Evolutionary conservation across 2,888 invertebrate genomes (phyloP).

Genomic region (Pyrocoelia pectoralis): DNA sequence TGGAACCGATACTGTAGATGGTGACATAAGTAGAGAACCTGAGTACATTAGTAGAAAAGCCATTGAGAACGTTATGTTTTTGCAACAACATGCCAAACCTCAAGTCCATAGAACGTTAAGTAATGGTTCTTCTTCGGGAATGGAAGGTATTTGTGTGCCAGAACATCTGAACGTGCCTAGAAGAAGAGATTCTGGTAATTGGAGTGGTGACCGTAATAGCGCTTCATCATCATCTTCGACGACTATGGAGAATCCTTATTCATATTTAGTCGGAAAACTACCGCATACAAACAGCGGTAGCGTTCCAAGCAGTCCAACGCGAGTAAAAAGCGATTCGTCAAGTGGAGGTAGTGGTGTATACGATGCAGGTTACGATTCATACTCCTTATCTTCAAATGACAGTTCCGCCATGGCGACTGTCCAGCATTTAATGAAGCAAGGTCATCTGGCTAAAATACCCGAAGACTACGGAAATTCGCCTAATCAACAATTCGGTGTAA

Average conservation of each 20-base stretch:
- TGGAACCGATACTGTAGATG: slow-evolving; percentile 58
- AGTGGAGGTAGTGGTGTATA: slow-evolving; percentile 74
- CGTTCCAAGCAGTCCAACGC: slow-evolving; percentile 75
- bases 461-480: slow-evolving; percentile 74
- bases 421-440: slow-evolving; percentile 80
- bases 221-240: slow-evolving; percentile 93
- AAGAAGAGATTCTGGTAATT: slow-evolving; percentile 88
- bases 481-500: slow-evolving; percentile 60
- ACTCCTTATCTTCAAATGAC: slow-evolving; percentile 88
- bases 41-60: slow-evolving; percentile 80
- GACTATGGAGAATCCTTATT: slow-evolving; percentile 88
- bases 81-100: slow-evolving; percentile 68
- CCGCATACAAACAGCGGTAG: slow-evolving; percentile 66
- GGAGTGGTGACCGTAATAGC: slow-evolving; percentile 95
- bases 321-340: slow-evolving; percentile 72
- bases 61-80: slow-evolving; percentile 77
- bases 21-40: slow-evolving; percentile 65
- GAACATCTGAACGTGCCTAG: slow-evolving; percentile 76
- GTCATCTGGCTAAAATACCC: slow-evolving; percentile 87
- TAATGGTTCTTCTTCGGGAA: slow-evolving; percentile 70
- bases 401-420: slow-evolving; percentile 77
- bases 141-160: slow-evolving; percentile 77
- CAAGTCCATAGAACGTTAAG: slow-evolving; percentile 77
- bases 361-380: slow-evolving; percentile 91
- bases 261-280: slow-evolving; percentile 79